Percentiles rank a stretch among this genome's conserved stretches.
phyloP scores from a whole-genome alignment of 1,140 invertebrate species.

The Daktulosphaira vitifoliae region DNA sequence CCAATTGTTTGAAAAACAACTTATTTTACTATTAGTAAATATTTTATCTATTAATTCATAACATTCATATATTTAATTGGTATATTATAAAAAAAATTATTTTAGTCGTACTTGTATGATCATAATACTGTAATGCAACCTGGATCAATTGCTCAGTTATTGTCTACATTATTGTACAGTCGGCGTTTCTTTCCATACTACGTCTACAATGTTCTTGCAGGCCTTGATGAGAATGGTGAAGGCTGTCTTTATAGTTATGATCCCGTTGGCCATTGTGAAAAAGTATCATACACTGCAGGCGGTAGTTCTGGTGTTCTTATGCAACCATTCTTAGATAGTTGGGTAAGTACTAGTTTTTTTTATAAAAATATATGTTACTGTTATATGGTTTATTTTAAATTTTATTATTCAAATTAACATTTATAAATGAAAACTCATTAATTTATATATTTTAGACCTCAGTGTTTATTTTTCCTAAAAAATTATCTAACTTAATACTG shows the following conservation, averaged over 20 bases:
- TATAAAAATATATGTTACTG: background rate
- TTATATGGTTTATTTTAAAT: too few species aligned
- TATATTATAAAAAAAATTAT: too few species aligned
- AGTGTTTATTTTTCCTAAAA: too few species aligned
- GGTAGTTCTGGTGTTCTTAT: slow-evolving; percentile 74
- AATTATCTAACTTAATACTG: too few species aligned
- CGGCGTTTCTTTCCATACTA: slow-evolving; percentile 99
- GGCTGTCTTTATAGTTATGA: slow-evolving; percentile 94
- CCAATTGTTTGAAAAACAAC: too few species aligned
- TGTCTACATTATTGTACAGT: slow-evolving; percentile 92
- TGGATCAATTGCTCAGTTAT: slow-evolving; percentile 84
- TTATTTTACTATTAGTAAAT: too few species aligned
- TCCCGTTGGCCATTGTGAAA: slow-evolving; percentile 89
- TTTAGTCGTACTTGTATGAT: slow-evolving; percentile 88
- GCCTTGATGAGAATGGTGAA: slow-evolving; percentile 76
- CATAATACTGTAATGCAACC: slow-evolving; percentile 91
- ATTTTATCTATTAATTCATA: too few species aligned
- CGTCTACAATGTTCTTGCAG: slow-evolving; percentile 88
- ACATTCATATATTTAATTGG: too few species aligned
- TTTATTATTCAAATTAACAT: too few species aligned
- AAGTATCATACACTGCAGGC: slow-evolving; percentile 65
- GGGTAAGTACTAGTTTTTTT: too few species aligned
- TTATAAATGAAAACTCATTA: too few species aligned
- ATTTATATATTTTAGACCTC: too few species aligned
- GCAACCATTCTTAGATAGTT: slow-evolving; percentile 81